Percentiles rank a stretch among this genome's conserved stretches.
Conservation (phyloP, 2,113 vertebrate species). For the Saiga tatarica region DNA sequence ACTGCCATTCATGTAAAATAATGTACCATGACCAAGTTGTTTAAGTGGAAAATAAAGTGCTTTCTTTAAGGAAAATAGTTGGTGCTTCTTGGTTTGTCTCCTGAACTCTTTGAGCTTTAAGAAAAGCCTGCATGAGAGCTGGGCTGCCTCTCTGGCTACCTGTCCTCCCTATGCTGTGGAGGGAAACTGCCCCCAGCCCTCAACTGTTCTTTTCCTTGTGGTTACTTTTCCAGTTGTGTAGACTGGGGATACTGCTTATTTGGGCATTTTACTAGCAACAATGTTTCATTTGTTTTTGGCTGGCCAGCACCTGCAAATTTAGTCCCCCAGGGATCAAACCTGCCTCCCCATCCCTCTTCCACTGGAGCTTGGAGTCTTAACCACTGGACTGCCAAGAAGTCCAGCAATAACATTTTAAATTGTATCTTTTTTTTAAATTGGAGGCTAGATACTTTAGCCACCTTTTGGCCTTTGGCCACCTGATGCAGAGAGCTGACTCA, state of each 20-base stretch:
- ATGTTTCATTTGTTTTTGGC: not conserved
- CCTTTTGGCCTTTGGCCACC: too few species aligned
- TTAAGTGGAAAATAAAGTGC: conserved; percentile 72
- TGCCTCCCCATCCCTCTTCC: not conserved
- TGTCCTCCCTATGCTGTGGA: not conserved
- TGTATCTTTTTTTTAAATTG: not conserved
- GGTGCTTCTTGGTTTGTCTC: not conserved
- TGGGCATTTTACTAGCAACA: not conserved
- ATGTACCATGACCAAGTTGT: conserved; percentile 55
- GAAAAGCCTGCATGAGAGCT: not conserved
- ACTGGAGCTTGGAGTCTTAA: not conserved
- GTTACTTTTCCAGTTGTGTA: not conserved
- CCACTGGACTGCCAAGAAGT: not conserved
- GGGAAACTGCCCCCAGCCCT: not conserved
- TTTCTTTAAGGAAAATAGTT: conserved; percentile 53
- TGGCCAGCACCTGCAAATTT: not conserved
- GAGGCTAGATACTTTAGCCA: not conserved
- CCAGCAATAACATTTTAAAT: not conserved
- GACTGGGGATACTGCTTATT: not conserved
- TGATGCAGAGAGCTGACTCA: too few species aligned
- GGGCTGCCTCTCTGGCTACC: not conserved
- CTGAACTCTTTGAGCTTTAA: not conserved
- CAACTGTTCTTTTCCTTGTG: not conserved
- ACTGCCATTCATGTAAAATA: conserved; percentile 68
- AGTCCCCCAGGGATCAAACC: not conserved